Base-by-base conservation (phyloP, 2,113 vertebrate species). In the Erinaceus europaeus region DNA sequence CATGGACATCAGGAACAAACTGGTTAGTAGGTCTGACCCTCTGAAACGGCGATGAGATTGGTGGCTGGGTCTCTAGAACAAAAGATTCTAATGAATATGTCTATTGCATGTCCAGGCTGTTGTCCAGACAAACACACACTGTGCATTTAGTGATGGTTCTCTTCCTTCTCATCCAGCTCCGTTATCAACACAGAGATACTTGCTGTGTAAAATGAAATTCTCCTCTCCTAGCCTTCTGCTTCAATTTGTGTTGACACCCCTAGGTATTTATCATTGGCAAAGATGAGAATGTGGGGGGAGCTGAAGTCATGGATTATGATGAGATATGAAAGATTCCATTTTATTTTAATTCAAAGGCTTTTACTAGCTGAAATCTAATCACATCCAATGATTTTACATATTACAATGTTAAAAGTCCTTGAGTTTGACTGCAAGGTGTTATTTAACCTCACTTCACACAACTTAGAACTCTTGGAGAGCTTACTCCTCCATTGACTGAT, bases 1-100 rank as follows among this genome's bases (percentile, higher is more conserved):
- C 71, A 99, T 99, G 99, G 98, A 99, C 90, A 88, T 98, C 90
- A 97, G 97, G 92, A 99, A 98, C 95, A 98, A 98, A 29, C 97
- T 98, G 97, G 99, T 99, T 81, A 98, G 98, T 85, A n/a, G 27
- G 21, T 42, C 3, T 27, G 17, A 53, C 44, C 53, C 32, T 57
- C 29, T 12, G 25, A 29, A 29, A 61, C 38, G 61, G 18, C 69
- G 52, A 1, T 27, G 40, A 86, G 75, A 17, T 69, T 3, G 34
- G 29, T 61, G 57, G n/a, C 46, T 32, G 21, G 17, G 25, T 25
- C 12, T 59, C 20, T 27, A 27, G 44, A 18, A 20, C 23, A 32
- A 1, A 4, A 21, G 40, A 46, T 20, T 20, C 34, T 59, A 5
- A 34, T n/a, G n/a, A n/a, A n/a, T n/a, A n/a, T 15, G 18, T 53